These are phyloP conservation scores for Papilio dardanus DNA, from an alignment of 1,140 invertebrate species.

Conservation along the genomic window DNA sequence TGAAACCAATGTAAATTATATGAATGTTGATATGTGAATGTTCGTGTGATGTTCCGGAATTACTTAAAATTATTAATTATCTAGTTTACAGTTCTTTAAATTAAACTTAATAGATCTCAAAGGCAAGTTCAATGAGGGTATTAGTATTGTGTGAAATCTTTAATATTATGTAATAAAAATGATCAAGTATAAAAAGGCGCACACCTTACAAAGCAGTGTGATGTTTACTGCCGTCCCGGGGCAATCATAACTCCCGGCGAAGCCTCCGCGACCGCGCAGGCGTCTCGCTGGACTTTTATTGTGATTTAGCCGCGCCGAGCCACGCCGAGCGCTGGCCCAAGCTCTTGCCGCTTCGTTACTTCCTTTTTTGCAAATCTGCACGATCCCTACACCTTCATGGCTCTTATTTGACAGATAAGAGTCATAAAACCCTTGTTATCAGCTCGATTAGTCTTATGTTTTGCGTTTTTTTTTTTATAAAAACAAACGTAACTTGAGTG, in stretches of 20 bases:
- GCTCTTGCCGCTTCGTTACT: constrained; percentile 30
- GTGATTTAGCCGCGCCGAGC: constrained; percentile 72
- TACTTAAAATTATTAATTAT: background rate
- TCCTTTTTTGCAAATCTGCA: constrained; percentile 53
- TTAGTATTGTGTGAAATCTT: background rate
- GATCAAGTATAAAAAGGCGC: constrained; percentile 25
- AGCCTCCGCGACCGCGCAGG: constrained; percentile 63
- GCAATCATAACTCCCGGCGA: constrained; percentile 72
- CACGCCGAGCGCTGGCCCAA: constrained; percentile 46
- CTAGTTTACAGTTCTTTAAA: background rate
- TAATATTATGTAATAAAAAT: constrained; percentile 20
- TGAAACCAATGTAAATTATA: constrained; percentile 1
- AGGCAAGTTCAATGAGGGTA: background rate
- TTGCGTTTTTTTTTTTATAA: background rate
- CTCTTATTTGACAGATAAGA: constrained; percentile 44
- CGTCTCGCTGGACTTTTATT: constrained; percentile 76
- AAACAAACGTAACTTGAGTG: background rate
- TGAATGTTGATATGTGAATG: background rate
- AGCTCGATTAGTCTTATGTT: background rate
- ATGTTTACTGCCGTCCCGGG: constrained; percentile 59
- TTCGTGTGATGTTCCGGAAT: background rate
- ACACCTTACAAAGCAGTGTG: constrained; percentile 43
- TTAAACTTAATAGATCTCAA: background rate
- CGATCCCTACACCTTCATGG: constrained; percentile 53
- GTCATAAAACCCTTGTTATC: constrained; percentile 22